Evolutionary conservation across 2,113 vertebrate species (phyloP), one percentile per base, ranked within the genome.

Genomic region (Tylochromis polylepis): DNA sequence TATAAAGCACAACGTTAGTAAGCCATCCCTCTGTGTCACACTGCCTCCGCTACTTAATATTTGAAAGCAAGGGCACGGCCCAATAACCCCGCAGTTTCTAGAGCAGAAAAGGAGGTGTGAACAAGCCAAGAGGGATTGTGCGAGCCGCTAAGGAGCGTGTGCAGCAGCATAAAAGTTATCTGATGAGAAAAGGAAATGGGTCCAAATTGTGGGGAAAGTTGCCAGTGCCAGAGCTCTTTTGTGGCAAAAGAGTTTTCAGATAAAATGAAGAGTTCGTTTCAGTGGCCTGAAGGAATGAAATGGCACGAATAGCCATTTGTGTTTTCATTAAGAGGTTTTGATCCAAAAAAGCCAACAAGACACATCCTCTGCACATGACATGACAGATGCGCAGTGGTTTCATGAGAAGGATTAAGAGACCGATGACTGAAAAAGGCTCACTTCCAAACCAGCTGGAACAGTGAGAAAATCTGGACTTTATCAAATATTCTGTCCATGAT

Each of bases 41-140:
- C 92, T 83, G 85, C 51, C 79, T 85, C 70, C 5, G n/a, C 91
- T 92, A 84, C 89, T 95, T 89, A 95, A 95, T 95, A 95, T 96
- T 96, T 96, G 90, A 96, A 94, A 82, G 92, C 85, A 82, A 88
- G 87, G 87, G 88, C 89, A 87, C 55, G 86, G 90, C 87, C 90
- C 86, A 91, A 92, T 92, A 91, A 85, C 89, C 85, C 72, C 14
- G 49, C 70, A 67, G 85, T 85, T 88, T 91, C 83, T 90, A 31
- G 85, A 91, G 85, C 90, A 88, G 79, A 88, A 58, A 88, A 75
- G 41, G 62, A 89, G 92, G 88, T 86, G 91, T 91, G 87, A 91
- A 93, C 70, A 82, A 81, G 38, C 72, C 57, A 43, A 55, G 27
- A 34, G 80, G 84, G 85, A 58, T 49, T 78, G 43, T 80, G 51